A percentile compares a stretch with the other conserved stretches of the same genome.
Conservation (phyloP, 2,113 vertebrate species). For the Oxyura jamaicensis region DNA sequence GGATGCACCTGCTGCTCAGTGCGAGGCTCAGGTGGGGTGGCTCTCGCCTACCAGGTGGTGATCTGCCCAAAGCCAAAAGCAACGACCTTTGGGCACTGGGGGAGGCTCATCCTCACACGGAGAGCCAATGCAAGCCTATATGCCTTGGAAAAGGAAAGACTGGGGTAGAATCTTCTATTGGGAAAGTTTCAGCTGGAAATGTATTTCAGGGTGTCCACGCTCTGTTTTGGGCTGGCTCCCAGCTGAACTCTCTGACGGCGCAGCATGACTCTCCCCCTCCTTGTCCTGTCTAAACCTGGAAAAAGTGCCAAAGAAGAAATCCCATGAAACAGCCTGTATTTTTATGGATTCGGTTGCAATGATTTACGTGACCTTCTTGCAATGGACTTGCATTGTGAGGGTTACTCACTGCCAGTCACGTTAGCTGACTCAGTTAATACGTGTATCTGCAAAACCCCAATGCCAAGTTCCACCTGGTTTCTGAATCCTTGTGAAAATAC, state of each 20-base stretch:
- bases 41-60: background rate
- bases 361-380: background rate
- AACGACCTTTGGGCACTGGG: background rate
- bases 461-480: background rate
- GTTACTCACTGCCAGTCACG: background rate
- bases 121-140: background rate
- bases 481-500: background rate
- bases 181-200: background rate
- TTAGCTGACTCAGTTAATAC: background rate
- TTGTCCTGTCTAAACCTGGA: background rate
- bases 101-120: background rate
- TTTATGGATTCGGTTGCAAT: background rate
- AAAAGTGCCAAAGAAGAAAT: background rate
- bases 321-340: background rate
- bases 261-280: rapidly evolving
- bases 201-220: background rate
- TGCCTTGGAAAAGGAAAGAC: background rate
- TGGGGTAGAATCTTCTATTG: background rate
- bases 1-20: background rate
- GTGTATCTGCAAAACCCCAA: background rate
- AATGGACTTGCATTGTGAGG: background rate
- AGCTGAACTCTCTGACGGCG: background rate
- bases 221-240: background rate
- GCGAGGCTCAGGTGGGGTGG: background rate
- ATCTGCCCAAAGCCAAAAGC: background rate